Base-by-base conservation (phyloP, 2,113 vertebrate species). In the Thomomys bottae region DNA sequence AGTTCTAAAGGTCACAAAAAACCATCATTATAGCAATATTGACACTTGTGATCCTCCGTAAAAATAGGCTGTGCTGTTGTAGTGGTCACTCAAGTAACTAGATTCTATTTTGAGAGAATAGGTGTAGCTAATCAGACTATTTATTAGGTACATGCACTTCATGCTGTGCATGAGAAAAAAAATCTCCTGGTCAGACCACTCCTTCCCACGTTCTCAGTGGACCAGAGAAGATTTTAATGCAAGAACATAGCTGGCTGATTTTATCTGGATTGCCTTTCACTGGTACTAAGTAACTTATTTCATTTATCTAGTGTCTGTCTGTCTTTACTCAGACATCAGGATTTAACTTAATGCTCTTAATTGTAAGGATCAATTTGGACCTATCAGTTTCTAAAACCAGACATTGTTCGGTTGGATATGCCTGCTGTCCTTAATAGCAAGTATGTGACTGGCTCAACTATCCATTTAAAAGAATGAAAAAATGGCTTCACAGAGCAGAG, bases 271-370 rank as follows among this genome's bases (percentile, higher is more conserved):
- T 77, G 90, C 94, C 95, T 95, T 90, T 77, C 64, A 45, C 24
- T 88, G 83, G 80, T 92, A 87, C 82, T 92, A 88, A 86, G 77
- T 88, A 92, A 90, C 90, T 84, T 93, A 84, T 96, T 90, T 80
- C 93, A 92, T 95, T 95, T 95, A 89, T 87, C 70, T 73, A 63
- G 49, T 75, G 70, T 95, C 92, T 93, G 84, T 92, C 89, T 96
- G 89, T 96, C 92, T 94, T 90, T 93, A 63, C 87, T 96, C 95
- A 95, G 84, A 89, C 54, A 86, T 45, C 68, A 92, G 75, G 68
- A 84, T 95, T 96, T 96, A 96, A 84, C 92, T 96, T 95, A 94
- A 95, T 97, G 87, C 81, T 93, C 67, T 70, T 96, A 96, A 96
- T 94, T 96, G 87, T 89, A 76, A 95, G 77, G 89, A 92, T 96